Base-by-base conservation (phyloP, 1,140 invertebrate genomes). In the Linepithema humile region DNA sequence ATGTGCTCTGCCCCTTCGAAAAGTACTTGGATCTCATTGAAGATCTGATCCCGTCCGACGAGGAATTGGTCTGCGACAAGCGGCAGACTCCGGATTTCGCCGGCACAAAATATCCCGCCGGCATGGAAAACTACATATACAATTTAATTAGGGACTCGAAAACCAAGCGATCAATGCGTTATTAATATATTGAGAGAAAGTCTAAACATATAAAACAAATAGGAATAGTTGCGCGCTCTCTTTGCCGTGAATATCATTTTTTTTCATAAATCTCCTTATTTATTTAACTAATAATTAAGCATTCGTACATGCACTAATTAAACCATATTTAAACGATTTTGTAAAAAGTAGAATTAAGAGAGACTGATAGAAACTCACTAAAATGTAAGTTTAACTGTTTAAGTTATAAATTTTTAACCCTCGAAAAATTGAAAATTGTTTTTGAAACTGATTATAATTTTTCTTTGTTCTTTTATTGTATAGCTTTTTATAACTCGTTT, bases 1-100 rank as follows among this genome's bases (percentile, higher is more conserved):
- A 94, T 0, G 85, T 89, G 20, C 91, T 95, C 53, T 96, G 96
- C 86, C 95, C 95, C 0, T 85, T 96, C 57, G 90, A 94, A 2
- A 69, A 83, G 1, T 91, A 83, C 9, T 23, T 91, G 2, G 35
- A 82, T 10, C 29, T 91, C 4, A 82, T 83, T 6, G 60, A 77
- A 10, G 17, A 89, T 1, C 29, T 91, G 0, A 87, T 87, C 5
- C 90, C 91, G 1, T 67, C 74, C 0, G 85, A 91, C 7, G 74
- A 86, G 0, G 90, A 92, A 0, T n/a, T 91, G 35, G 43, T 84
- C 17, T 92, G 91, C n/a, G 50, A 89, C 10, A 89, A 89, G 7
- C 35, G 69, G 0, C 26, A 70, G 0, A 48, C 59, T 4, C 2
- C 48, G 0, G 23, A 10, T 10, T 88, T n/a, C 0, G 26, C n/a